Percentiles rank a stretch among this genome's conserved stretches.
Evolutionary conservation across 2,888 invertebrate species (phyloP).

Genomic region (Iphiclides podalirius): DNA sequence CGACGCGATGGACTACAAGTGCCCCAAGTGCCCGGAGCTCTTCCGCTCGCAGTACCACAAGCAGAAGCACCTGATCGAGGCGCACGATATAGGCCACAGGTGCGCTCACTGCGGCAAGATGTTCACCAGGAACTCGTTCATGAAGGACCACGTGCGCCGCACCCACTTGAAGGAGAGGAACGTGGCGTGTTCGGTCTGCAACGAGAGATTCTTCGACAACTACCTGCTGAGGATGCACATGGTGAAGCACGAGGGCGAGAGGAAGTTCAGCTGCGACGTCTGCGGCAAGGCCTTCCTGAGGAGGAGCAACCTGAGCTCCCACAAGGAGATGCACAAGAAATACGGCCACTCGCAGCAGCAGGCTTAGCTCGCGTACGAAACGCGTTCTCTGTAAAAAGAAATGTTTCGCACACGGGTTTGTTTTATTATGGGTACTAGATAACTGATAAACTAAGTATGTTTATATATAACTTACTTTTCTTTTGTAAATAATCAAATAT

Average conservation of each 20-base stretch:
- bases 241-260: constrained; percentile 76
- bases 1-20: constrained; percentile 63
- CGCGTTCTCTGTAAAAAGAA: too few relatives aligned
- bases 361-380: too few relatives aligned
- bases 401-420: too few relatives aligned
- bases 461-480: too few relatives aligned
- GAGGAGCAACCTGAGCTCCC: constrained; percentile 79
- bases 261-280: constrained; percentile 76
- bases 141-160: constrained; percentile 66
- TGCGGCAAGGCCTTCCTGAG: constrained; percentile 81
- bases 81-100: constrained; percentile 65
- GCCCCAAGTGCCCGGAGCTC: constrained; percentile 58
- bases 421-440: too few relatives aligned
- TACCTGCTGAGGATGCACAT: constrained; percentile 66
- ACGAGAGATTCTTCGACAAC: constrained; percentile 66
- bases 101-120: constrained; percentile 61
- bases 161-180: constrained; percentile 71
- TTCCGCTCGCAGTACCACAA: constrained; percentile 77
- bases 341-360: constrained; percentile 49
- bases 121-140: constrained; percentile 70
- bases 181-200: constrained; percentile 62
- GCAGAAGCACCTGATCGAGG: constrained; percentile 74
- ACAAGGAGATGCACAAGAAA: constrained; percentile 75
- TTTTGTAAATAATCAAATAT: too few relatives aligned
- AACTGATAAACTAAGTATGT: too few relatives aligned